Percentiles rank a stretch among this genome's conserved stretches.
Evolutionary conservation across 2,888 invertebrate species (phyloP).

Genomic region (Prosapia bicincta): DNA sequence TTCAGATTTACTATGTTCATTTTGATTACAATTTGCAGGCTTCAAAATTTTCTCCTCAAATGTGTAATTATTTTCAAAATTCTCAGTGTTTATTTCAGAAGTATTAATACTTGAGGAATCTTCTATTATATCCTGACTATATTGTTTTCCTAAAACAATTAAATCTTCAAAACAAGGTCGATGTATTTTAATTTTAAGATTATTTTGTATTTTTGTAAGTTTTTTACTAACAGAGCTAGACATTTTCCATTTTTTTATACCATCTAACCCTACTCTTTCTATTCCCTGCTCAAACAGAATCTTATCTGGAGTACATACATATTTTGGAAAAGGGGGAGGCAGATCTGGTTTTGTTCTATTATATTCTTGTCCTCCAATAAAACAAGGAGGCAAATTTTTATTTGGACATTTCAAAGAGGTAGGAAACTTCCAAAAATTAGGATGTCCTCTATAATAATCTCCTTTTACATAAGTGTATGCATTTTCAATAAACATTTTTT

Average conservation of each 20-base stretch:
- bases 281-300: not conserved
- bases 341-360: constrained; percentile 6
- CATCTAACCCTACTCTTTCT: not conserved
- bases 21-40: too few species aligned
- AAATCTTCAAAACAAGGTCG: not conserved
- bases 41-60: too few species aligned
- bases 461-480: not conserved
- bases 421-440: constrained; percentile 12
- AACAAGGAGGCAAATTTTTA: not conserved
- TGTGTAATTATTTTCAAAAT: too few species aligned
- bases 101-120: too few species aligned
- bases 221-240: not conserved
- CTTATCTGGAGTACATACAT: not conserved
- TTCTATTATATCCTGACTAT: not conserved
- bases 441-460: constrained; percentile 18
- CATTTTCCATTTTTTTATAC: not conserved
- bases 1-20: too few species aligned
- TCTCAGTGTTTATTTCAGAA: too few species aligned
- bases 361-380: not conserved
- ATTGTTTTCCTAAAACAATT: not conserved
- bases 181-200: not conserved
- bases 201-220: not conserved
- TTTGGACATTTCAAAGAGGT: not conserved
- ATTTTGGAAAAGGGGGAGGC: not conserved
- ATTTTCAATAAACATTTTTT: constrained; percentile 6